Base-by-base conservation (phyloP, 2,888 invertebrate genomes). In the Dryococelus australis region DNA sequence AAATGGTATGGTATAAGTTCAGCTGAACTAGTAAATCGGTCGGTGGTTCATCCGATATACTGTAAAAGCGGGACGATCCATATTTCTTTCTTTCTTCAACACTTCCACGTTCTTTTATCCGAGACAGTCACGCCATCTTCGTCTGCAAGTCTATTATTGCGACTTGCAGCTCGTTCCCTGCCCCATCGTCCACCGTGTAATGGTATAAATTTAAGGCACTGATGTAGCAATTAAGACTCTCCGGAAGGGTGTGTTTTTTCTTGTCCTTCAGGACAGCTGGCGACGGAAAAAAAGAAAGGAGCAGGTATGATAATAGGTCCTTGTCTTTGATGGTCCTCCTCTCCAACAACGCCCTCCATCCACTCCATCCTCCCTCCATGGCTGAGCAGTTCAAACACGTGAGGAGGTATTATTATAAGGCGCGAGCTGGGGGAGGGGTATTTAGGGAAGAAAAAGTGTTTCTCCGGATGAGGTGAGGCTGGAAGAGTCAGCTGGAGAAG, bases 231-330 rank as follows among this genome's bases (percentile, higher is more conserved):
- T 65, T n/a, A 65, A 65, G 65, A 65, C 65, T 65, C 65, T 16
- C n/a, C 65, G 24, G 65, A 65, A n/a, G 24, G 65, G 65, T 65
- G 65, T 65, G 65, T n/a, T 65, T 65, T 65, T 65, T 65, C 24
- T 65, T 24, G 65, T 65, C 16, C 65, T 65, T 65, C n/a, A 20
- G 65, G 65, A 65, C 16, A n/a, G 16, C 65, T 65, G 65, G n/a
- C 0, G 1, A n/a, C 20, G n/a, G n/a, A 65, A 65, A 65, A 65
- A 65, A 65, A 20, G 16, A 65, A 20, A 24, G 65, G n/a, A 20
- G 65, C n/a, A 65, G 65, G 65, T 65, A 65, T 65, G 65, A 65
- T 65, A 65, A 65, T 65, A 65, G 65, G 65, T n/a, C n/a, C 65
- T 65, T 65, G 65, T 65, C 65, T 8, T 65, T 65, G 65, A 65